These are phyloP conservation scores for Syngnathus floridae DNA, from an alignment of 2,113 vertebrate species.

Conservation along the genomic window DNA sequence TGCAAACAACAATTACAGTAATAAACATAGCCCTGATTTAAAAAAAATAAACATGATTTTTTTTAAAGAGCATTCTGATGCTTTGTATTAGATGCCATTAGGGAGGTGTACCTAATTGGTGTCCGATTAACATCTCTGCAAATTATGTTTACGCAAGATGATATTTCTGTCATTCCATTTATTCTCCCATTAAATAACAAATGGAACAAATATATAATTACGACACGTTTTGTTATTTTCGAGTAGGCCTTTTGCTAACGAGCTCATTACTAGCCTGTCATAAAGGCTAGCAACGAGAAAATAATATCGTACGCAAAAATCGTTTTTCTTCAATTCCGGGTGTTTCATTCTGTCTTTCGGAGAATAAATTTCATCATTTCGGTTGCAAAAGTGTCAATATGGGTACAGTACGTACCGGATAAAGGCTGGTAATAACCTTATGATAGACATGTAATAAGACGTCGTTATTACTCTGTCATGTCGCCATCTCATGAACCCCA, in stretches of 20 bases:
- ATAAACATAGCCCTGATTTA: no score
- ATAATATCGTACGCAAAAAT: slow-evolving; percentile 29
- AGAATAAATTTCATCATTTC: neutral
- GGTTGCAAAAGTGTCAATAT: neutral
- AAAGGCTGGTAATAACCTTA: slow-evolving; percentile 56
- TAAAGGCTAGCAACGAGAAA: slow-evolving; percentile 42
- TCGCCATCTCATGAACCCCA: slow-evolving; percentile 44
- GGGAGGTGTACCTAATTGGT: neutral
- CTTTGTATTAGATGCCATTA: neutral
- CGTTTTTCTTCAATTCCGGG: slow-evolving; percentile 12
- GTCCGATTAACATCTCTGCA: neutral
- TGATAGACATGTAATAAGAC: slow-evolving; percentile 54
- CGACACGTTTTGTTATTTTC: neutral
- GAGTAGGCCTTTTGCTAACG: no score
- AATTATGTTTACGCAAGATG: neutral
- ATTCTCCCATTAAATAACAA: neutral
- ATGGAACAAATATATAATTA: no score
- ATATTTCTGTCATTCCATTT: neutral
- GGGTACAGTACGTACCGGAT: slow-evolving; percentile 59
- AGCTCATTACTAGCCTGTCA: slow-evolving; percentile 22
- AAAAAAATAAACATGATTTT: neutral
- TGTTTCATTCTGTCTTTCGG: slow-evolving; percentile 17
- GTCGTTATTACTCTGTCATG: slow-evolving; percentile 71
- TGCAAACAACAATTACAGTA: no score
- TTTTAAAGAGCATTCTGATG: neutral